Evolutionary conservation across 2,113 vertebrate genomes (phyloP), one percentile per base, ranked within the genome.

Genomic region (Neodon shergylaensis): DNA sequence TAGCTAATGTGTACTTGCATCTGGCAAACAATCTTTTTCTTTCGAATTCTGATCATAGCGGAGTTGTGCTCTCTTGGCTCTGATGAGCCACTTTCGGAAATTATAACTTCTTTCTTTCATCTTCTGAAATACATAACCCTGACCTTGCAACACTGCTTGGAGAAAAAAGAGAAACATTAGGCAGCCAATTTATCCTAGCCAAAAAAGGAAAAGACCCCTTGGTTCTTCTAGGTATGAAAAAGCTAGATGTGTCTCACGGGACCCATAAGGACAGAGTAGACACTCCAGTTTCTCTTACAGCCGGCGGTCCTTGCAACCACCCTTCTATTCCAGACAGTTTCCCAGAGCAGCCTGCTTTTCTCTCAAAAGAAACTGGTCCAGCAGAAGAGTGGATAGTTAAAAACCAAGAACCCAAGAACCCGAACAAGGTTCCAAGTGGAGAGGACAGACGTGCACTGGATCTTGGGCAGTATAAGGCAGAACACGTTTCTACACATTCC

Each of bases 161-260:
- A 95, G 96, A 98, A 97, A 98, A 94, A 88, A 94, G 52, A 7
- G 12, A 77, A 88, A 44, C 61, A 84, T 84, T 88, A 91, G 91
- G 44, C 88, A 90, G 85, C 77, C 95, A 97, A 36, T 24, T 94
- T 44, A 0, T 79, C 72, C 70, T 72, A 92, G 79, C 90, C 47
- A 31, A 97, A 98, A 42, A 98, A 98, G 97, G 95, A 98, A 96
- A 98, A 97, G 98, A 98, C 28, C 49, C 58, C 98, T n/a, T 98
- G 98, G 91, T 95, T 98, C 98, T 78, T 83, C 49, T 63, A 42
- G 79, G 93, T 82, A 61, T 17, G 77, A 95, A 88, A 96, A 90
- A 58, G 44, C 76, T 77, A 82, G 88, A 82, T 54, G 66, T 47
- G 28, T 61, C 86, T 89, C 92, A 54, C 52, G 96, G 33, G 42